These are phyloP conservation scores for Perccottus glenii DNA, from an alignment of 2,113 vertebrate genomes.

Conservation along the genomic window DNA sequence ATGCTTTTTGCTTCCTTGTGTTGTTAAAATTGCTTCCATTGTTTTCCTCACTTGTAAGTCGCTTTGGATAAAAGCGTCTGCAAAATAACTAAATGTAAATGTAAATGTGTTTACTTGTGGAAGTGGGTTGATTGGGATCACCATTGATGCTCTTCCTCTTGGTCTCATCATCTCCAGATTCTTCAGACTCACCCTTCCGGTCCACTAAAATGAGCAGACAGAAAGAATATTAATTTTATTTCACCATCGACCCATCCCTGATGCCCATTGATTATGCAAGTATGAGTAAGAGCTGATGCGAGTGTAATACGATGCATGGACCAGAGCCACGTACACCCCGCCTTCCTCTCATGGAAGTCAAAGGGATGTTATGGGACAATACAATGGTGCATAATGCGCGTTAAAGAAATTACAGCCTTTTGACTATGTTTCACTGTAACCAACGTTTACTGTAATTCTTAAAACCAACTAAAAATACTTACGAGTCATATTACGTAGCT, in stretches of 20 bases:
- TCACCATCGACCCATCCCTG: neutral
- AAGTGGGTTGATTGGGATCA: constrained; percentile 78
- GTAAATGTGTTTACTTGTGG: constrained; percentile 62
- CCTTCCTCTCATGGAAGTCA: constrained; percentile 4
- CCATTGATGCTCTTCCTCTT: constrained; percentile 82
- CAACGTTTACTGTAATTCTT: neutral
- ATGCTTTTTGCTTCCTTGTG: no score
- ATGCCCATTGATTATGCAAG: neutral
- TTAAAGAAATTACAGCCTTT: neutral
- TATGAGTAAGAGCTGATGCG: constrained; percentile 11
- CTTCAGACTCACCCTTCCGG: constrained; percentile 91
- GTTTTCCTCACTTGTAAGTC: no score
- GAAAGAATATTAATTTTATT: neutral
- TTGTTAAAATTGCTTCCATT: no score
- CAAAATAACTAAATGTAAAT: no score
- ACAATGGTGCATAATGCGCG: neutral
- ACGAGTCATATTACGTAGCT: neutral
- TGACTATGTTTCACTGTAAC: neutral
- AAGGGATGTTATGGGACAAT: neutral
- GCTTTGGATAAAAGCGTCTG: no score
- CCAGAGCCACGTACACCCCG: constrained; percentile 5
- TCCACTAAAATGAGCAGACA: constrained; percentile 82
- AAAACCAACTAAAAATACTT: no score
- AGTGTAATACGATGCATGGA: constrained; percentile 9
- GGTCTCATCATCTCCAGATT: constrained; percentile 93